Evolutionary conservation across 2,797 vertebrate species (phyloP), one percentile per base, ranked within the genome.

Genomic region (Lepus townsendii): DNA sequence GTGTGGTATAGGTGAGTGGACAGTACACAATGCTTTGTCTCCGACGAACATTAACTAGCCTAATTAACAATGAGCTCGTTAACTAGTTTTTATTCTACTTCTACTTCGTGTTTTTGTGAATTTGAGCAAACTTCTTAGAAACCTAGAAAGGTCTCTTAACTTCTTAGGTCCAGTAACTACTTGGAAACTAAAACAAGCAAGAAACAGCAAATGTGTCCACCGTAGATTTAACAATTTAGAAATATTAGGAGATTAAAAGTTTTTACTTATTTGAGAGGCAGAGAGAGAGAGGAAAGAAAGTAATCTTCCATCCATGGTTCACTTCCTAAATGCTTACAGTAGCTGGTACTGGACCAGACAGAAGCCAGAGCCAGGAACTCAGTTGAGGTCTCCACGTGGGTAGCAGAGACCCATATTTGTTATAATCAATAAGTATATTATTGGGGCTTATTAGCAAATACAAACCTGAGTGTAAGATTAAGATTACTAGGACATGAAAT

Each of bases 61-160:
- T 93, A 42, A 73, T 71, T 77, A 77, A 84, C 83, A 95, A 1
- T 50, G 62, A 90, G 16, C 32, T 47, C 35, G 6, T 5, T 57
- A 57, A 57, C 19, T 57, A 12, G 27, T 79, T 91, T 82, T 30
- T 71, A 24, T 78, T 20, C 27, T 93, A 27, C 1, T 88, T 73
- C 20, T 95, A 42, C 32, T 93, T 95, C 92, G 32, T 90, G 35
- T 94, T 90, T 47, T 5, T 90, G n/a, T 95, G 62, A 78, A 50
- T 83, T 90, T 88, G 54, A 12, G 60, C 72, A 90, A 52, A 20
- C 22, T 54, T 78, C 50, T 89, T 82, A 88, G 32, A 77, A 94
- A 52, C 54, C 62, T 38, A 35, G 22, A 32, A 22, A 71, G 0
- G 10, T 87, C 22, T 88, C 54, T 42, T 76, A 73, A 60, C 38